Evolutionary conservation across 2,888 invertebrate genomes (phyloP), one percentile per base, ranked within the genome.

Genomic region (Anthrax anthrax): DNA sequence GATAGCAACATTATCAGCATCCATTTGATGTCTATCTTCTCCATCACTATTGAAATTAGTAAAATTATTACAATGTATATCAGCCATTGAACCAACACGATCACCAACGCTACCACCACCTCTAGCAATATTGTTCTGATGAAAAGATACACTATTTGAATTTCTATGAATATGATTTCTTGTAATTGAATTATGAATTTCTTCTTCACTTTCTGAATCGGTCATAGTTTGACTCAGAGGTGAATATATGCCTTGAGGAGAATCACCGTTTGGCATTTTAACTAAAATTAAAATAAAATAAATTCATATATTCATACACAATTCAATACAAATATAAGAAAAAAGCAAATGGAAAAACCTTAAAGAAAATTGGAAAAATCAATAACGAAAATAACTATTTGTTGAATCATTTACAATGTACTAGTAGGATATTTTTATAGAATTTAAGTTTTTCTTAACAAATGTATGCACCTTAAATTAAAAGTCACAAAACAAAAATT

Each of bases 141-240:
- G 18, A 3, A 47, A 51, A 4, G 29, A 12, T 2, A 37, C 23
- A 36, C 52, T 53, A 43, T 53, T 54, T 54, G 43, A 55, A 55
- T 42, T 61, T 56, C 13, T 18, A 19, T 52, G 55, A 16, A 45
- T 45, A 48, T 58, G 57, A 41, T 56, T 54, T 36, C 54, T 55
- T 12, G 12, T 12, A 6, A 23, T 23, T 46, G 60, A 57, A 47
- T 58, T 66, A 47, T 64, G 68, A 41, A 70, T 70, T 57, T 84
- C 84, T 58, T 82, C 83, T 58, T 84, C 84, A 1, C 84, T 83
- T 57, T 84, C 82, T 0, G 83, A 82, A 65, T 85, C 85, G 47
- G 83, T 78, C 56, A 85, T 71, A 53, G 79, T 78, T 70, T 85
- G 85, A 51, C 83, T 83, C 58, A 86, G 65, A 47, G 84, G 85